phyloP scores from a whole-genome alignment of 1,140 invertebrate genomes.

The Arctopsyche grandis region DNA sequence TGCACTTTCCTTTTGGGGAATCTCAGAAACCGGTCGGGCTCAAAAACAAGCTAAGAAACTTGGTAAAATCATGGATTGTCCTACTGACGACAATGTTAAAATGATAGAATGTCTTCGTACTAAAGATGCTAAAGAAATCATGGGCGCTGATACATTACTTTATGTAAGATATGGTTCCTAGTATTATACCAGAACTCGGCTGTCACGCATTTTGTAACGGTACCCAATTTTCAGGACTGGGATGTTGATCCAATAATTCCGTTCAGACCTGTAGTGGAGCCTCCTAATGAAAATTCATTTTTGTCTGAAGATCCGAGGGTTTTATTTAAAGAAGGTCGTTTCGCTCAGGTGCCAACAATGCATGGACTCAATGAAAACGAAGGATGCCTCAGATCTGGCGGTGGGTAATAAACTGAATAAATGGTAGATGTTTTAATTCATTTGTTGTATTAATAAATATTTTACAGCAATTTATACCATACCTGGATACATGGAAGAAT shows the following conservation, averaged over 20 bases:
- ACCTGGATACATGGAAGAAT: conserved; percentile 52
- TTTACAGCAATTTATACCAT: conserved; percentile 58
- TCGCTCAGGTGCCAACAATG: conserved; percentile 60
- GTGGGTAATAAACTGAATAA: too few species aligned
- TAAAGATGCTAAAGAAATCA: conserved; percentile 56
- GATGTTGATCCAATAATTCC: conserved; percentile 61
- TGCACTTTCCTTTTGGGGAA: conserved; percentile 70
- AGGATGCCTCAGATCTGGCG: conserved; percentile 60
- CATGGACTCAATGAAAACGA: conserved; percentile 60
- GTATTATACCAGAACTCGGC: not conserved
- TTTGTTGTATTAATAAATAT: too few species aligned
- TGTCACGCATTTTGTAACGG: not conserved
- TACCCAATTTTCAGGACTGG: conserved; percentile 58
- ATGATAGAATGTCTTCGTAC: conserved; percentile 59
- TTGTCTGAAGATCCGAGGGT: conserved; percentile 58
- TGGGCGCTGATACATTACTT: conserved; percentile 57
- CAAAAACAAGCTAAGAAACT: conserved; percentile 57
- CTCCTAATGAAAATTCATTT: conserved; percentile 57
- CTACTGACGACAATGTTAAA: conserved; percentile 50
- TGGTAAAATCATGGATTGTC: conserved; percentile 55
- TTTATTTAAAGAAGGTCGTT: conserved; percentile 57
- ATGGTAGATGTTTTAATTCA: too few species aligned
- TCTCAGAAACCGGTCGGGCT: conserved; percentile 63
- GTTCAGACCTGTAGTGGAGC: conserved; percentile 63
- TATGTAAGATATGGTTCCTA: conserved; percentile 48